Evolutionary conservation across 2,797 vertebrate species (phyloP).

Genomic region (Thaleichthys pacificus): DNA sequence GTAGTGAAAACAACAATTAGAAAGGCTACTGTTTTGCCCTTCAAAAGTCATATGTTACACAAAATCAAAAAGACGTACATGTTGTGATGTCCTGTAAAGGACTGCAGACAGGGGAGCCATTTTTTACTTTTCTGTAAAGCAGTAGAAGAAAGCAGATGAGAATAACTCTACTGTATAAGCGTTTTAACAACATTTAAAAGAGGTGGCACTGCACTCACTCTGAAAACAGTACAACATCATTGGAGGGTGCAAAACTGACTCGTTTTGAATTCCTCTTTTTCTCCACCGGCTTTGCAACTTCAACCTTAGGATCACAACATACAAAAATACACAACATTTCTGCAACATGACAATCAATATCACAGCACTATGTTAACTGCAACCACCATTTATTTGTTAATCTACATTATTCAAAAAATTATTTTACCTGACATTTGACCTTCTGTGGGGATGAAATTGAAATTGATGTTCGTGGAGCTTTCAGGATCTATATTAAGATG

Average conservation of each 20-base stretch:
- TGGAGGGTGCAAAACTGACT: constrained; percentile 79
- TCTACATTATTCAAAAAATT: background rate
- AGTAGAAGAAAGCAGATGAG: background rate
- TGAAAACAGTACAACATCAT: constrained; percentile 73
- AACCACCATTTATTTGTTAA: background rate
- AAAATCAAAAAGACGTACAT: constrained; percentile 28
- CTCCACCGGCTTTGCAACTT: constrained; percentile 61
- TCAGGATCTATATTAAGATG: constrained; percentile 71
- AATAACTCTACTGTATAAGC: too few species aligned
- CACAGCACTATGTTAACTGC: background rate
- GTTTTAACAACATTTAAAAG: background rate
- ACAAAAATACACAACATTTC: background rate
- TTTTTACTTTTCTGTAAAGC: constrained; percentile 68
- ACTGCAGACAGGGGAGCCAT: constrained; percentile 51
- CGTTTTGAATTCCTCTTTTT: constrained; percentile 73
- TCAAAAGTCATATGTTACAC: background rate
- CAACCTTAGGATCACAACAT: constrained; percentile 56
- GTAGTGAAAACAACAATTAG: background rate
- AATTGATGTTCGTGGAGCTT: constrained; percentile 68
- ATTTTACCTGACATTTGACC: constrained; percentile 66
- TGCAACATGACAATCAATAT: background rate
- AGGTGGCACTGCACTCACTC: constrained; percentile 56
- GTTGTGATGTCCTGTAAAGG: constrained; percentile 60
- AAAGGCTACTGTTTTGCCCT: background rate
- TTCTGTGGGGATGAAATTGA: constrained; percentile 50